Evolutionary conservation across 1,140 invertebrate species (phyloP).

Genomic region (Hylaeus anthracinus): DNA sequence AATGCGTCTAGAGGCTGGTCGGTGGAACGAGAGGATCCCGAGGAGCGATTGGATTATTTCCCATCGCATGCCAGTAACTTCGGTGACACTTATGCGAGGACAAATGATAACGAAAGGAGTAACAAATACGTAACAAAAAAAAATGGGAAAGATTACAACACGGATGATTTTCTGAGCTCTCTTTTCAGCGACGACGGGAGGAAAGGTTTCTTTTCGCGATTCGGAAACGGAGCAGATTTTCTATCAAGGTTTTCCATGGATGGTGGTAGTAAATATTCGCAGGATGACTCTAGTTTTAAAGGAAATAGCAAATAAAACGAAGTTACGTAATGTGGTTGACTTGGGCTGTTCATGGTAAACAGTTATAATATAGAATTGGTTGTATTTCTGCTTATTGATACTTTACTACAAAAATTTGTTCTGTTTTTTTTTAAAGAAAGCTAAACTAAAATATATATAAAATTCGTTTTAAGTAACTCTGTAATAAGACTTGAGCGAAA

Average conservation of each 20-base stretch:
- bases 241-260: slow-evolving; percentile 34
- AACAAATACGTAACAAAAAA: too few relatives aligned
- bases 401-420: too few relatives aligned
- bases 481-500: too few relatives aligned
- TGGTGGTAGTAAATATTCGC: slow-evolving; percentile 33
- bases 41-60: background rate
- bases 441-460: too few relatives aligned
- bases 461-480: too few relatives aligned
- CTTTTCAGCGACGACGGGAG: slow-evolving; percentile 9
- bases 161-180: slow-evolving; percentile 34
- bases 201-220: background rate
- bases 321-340: background rate
- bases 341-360: too few relatives aligned
- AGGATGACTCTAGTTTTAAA: slow-evolving; percentile 2
- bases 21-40: too few relatives aligned
- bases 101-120: background rate
- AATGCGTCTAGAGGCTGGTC: slow-evolving; percentile 8
- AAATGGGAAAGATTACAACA: background rate
- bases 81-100: background rate
- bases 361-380: too few relatives aligned
- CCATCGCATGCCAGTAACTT: background rate
- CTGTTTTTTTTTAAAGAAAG: too few relatives aligned
- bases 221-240: slow-evolving; percentile 33
- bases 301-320: slow-evolving; percentile 31
- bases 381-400: too few relatives aligned